phyloP scores from a whole-genome alignment of 2,888 invertebrate genomes.

The Epirrhoe tristata region DNA sequence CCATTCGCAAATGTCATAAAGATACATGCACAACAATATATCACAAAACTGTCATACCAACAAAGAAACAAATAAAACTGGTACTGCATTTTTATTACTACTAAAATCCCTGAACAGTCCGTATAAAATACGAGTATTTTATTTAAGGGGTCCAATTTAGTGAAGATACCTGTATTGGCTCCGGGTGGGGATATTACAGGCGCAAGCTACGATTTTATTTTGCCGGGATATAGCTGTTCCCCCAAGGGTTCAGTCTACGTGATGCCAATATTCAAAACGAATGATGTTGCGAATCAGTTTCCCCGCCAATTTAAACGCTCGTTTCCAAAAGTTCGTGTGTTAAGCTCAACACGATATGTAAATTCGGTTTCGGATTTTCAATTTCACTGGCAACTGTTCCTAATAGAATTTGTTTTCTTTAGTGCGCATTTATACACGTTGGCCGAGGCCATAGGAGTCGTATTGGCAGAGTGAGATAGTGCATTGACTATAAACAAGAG shows the following conservation, averaged over 20 bases:
- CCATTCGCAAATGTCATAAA: conserved; percentile 10
- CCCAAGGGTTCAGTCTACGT: conserved; percentile 77
- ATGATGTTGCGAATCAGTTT: conserved; percentile 79
- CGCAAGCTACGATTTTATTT: conserved; percentile 76
- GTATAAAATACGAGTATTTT: conserved; percentile 63
- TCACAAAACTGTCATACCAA: conserved; percentile 36
- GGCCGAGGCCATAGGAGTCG: too few relatives aligned
- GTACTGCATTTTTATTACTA: conserved; percentile 50
- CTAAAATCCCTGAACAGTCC: conserved; percentile 50
- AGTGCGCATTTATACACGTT: conserved; percentile 35
- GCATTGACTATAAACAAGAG: too few relatives aligned
- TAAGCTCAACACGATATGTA: conserved; percentile 66
- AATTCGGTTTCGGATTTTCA: conserved; percentile 67
- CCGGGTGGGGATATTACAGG: conserved; percentile 73
- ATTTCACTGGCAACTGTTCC: conserved; percentile 57
- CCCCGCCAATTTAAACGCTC: conserved; percentile 69
- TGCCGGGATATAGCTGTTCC: conserved; percentile 53
- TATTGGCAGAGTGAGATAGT: too few relatives aligned
- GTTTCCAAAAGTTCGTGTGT: conserved; percentile 64
- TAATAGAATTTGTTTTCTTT: conserved; percentile 49
- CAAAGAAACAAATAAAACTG: conserved; percentile 41
- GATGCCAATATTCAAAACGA: conserved; percentile 80
- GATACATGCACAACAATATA: conserved; percentile 30
- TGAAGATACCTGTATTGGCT: conserved; percentile 72
- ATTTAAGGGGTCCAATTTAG: conserved; percentile 75